phyloP scores from a whole-genome alignment of 2,888 invertebrate genomes.

The Campopleginae sp. region DNA sequence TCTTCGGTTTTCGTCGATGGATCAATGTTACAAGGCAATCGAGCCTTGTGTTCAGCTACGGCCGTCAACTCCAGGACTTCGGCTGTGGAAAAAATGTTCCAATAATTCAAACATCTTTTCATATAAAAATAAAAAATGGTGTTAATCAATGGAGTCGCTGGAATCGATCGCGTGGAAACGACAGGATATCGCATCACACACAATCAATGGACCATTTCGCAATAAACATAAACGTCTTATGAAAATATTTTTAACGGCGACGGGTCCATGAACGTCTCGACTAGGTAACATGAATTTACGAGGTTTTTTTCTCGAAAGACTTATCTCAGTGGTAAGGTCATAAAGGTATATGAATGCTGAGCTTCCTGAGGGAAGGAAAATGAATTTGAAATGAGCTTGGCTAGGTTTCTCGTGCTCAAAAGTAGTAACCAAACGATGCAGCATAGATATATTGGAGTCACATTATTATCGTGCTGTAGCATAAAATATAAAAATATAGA shows the following conservation, averaged over 20 bases:
- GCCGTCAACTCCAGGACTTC: slow-evolving; percentile 90
- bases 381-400: slow-evolving; percentile 56
- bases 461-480: slow-evolving; percentile 49
- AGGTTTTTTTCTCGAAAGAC: slow-evolving; percentile 15
- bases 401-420: slow-evolving; percentile 10
- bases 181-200: background rate
- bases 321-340: slow-evolving; percentile 19
- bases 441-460: slow-evolving; percentile 50
- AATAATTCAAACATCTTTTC: slow-evolving; percentile 1
- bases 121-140: background rate
- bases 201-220: background rate
- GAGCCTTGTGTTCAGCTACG: slow-evolving; percentile 92
- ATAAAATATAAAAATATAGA: slow-evolving; percentile 29
- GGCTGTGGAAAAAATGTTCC: slow-evolving; percentile 81
- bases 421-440: slow-evolving; percentile 34
- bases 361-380: slow-evolving; percentile 34
- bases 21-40: slow-evolving; percentile 94
- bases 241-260: background rate
- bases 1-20: slow-evolving; percentile 91
- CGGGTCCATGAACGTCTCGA: background rate
- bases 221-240: no score
- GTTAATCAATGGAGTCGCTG: background rate
- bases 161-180: background rate
- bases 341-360: slow-evolving; percentile 42
- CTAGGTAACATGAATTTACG: background rate